Evolutionary conservation across 2,113 vertebrate genomes (phyloP).

Genomic region (Bos indicus): DNA sequence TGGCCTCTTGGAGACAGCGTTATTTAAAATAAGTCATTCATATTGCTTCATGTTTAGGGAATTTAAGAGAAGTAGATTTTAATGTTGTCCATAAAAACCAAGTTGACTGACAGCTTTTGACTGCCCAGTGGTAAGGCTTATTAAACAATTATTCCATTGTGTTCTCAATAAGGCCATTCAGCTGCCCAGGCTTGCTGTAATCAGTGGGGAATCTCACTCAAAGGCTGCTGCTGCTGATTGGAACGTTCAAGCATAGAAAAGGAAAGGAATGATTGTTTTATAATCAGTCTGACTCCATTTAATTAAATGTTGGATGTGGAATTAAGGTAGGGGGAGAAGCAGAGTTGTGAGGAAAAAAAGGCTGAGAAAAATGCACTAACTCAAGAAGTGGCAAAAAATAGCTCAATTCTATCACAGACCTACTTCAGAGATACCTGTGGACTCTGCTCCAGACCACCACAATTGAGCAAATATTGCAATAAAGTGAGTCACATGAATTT

Average conservation of each 20-base stretch:
- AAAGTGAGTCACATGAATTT: background rate
- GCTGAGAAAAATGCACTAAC: background rate
- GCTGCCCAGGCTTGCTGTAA: background rate
- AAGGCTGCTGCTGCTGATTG: background rate
- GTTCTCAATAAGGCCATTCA: background rate
- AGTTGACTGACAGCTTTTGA: slow-evolving; percentile 6
- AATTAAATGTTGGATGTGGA: background rate
- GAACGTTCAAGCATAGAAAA: background rate
- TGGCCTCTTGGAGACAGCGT: background rate
- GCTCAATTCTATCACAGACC: background rate
- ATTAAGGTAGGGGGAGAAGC: background rate
- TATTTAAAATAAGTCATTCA: background rate
- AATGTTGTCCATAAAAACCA: background rate
- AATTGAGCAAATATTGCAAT: background rate
- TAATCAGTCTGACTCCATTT: background rate
- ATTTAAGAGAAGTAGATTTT: slow-evolving; percentile 34
- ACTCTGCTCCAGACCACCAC: background rate
- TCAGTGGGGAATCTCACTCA: background rate
- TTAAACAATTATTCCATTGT: slow-evolving; percentile 10
- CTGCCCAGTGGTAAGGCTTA: background rate
- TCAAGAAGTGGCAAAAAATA: background rate
- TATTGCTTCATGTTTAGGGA: slow-evolving; percentile 10
- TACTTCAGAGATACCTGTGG: background rate
- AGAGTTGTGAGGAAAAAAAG: background rate
- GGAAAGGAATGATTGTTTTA: background rate